These are phyloP conservation scores for Smittia aterrima DNA, from an alignment of 2,888 invertebrate genomes.

Conservation along the genomic window DNA sequence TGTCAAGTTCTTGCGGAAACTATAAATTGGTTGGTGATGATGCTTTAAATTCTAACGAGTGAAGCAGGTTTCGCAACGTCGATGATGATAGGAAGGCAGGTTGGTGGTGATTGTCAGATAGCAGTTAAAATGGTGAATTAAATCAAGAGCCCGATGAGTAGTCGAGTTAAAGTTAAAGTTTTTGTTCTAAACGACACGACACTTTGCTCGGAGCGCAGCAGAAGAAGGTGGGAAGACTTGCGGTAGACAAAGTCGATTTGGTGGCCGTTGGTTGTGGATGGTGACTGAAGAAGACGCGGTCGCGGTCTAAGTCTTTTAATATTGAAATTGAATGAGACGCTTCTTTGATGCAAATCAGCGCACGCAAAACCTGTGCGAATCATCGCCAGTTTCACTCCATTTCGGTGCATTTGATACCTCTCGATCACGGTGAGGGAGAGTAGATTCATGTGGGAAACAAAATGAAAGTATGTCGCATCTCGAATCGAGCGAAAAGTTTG, in stretches of 20 bases:
- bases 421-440: background rate
- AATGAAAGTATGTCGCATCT: background rate
- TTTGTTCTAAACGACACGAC: background rate
- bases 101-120: constrained; percentile 27
- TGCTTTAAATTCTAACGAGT: background rate
- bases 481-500: background rate
- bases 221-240: constrained; percentile 7
- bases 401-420: background rate
- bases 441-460: constrained; percentile 28
- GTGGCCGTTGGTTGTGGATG: constrained; percentile 23
- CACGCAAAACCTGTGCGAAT: background rate
- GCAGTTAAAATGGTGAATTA: constrained; percentile 20
- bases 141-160: constrained; percentile 13
- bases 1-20: background rate
- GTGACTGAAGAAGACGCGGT: background rate
- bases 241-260: background rate
- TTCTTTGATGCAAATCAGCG: background rate
- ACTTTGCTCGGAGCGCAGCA: background rate
- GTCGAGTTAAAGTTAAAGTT: constrained; percentile 13
- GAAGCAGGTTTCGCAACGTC: background rate
- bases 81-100: constrained; percentile 22
- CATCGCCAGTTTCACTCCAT: background rate
- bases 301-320: constrained; percentile 1
- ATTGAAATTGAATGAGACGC: background rate
- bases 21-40: constrained; percentile 17